These are phyloP conservation scores for Channa maculata DNA, from an alignment of 2,113 vertebrate species.

Conservation along the genomic window DNA sequence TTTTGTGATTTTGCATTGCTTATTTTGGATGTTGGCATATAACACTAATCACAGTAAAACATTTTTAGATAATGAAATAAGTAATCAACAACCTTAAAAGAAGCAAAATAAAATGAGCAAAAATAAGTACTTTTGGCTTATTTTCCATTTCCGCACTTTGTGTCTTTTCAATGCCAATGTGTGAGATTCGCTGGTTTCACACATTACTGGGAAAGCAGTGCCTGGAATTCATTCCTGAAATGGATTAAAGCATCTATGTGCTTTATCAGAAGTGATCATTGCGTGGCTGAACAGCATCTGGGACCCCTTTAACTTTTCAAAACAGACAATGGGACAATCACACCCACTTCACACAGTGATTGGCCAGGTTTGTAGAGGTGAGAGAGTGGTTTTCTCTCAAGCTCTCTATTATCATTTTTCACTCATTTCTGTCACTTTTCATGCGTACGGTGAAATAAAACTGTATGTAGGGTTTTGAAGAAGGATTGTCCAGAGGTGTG, in stretches of 20 bases:
- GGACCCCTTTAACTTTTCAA: neutral
- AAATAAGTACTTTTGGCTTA: too few relatives aligned
- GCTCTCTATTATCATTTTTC: neutral
- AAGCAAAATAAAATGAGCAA: too few relatives aligned
- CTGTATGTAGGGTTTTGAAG: neutral
- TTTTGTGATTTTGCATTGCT: neutral
- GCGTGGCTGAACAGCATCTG: neutral
- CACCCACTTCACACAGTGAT: neutral
- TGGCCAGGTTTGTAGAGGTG: neutral
- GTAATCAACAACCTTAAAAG: too few relatives aligned
- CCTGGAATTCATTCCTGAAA: neutral
- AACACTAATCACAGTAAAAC: too few relatives aligned
- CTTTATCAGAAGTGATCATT: constrained; percentile 2
- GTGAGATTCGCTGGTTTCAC: neutral
- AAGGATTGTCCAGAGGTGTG: neutral
- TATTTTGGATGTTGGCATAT: neutral
- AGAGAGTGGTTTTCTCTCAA: neutral
- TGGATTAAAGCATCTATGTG: neutral
- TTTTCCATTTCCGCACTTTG: too few relatives aligned
- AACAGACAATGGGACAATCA: neutral
- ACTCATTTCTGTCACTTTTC: neutral
- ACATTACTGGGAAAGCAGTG: neutral
- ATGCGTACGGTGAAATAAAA: neutral
- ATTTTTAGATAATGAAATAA: too few relatives aligned
- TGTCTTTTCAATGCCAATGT: neutral